These are phyloP conservation scores for Hirtodrosophila alboralis DNA, from an alignment of 2,888 invertebrate species.

Conservation along the genomic window DNA sequence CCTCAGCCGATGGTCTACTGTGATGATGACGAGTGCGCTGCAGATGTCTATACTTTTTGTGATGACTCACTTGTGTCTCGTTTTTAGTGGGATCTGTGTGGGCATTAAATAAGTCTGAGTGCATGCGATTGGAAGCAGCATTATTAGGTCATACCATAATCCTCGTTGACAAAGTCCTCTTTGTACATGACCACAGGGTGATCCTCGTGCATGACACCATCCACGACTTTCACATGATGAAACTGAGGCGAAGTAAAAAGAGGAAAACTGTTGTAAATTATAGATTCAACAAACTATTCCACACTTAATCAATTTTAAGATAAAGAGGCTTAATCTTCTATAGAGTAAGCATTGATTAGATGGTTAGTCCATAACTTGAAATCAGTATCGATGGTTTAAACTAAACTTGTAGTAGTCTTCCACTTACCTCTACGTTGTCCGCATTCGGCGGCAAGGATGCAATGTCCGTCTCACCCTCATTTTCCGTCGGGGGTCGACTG, in stretches of 20 bases:
- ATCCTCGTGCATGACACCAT: constrained; percentile 72
- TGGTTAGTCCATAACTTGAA: too few relatives aligned
- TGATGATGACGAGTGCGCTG: constrained; percentile 60
- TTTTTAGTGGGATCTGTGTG: constrained; percentile 66
- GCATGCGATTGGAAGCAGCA: too few relatives aligned
- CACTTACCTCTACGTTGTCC: constrained; percentile 81
- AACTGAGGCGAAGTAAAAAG: constrained; percentile 53
- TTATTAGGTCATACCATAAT: constrained; percentile 72
- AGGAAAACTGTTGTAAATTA: too few relatives aligned
- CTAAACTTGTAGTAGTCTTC: neutral
- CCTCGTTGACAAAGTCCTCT: constrained; percentile 82
- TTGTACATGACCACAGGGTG: constrained; percentile 82
- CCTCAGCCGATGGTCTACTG: constrained; percentile 26
- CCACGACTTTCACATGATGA: constrained; percentile 68
- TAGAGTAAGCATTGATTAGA: too few relatives aligned
- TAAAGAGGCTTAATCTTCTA: too few relatives aligned
- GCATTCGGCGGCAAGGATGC: constrained; percentile 49
- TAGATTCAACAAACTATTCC: too few relatives aligned
- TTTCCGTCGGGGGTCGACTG: constrained; percentile 37
- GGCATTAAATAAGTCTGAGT: neutral
- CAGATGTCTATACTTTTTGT: constrained; percentile 59
- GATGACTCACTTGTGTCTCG: constrained; percentile 33
- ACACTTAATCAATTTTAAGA: too few relatives aligned
- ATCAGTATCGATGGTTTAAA: too few relatives aligned
- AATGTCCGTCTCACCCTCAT: constrained; percentile 36